These are phyloP conservation scores for Flexamia atlantica DNA, from an alignment of 2,888 invertebrate species.

Conservation along the genomic window DNA sequence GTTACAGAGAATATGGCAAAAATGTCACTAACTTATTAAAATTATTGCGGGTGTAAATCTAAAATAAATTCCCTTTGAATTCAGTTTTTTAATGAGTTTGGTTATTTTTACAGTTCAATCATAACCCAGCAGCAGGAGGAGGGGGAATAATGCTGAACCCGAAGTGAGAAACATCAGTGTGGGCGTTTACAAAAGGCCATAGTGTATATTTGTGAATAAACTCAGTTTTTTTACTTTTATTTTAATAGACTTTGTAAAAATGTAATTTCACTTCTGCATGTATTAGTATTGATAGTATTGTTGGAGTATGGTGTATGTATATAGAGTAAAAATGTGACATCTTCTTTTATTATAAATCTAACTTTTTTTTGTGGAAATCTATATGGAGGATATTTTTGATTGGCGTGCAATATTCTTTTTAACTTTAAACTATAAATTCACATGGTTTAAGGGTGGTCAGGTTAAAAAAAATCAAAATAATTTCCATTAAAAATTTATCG, in stretches of 20 bases:
- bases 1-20: too few relatives aligned
- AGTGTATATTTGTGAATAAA: slow-evolving; percentile 51
- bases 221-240: slow-evolving; percentile 45
- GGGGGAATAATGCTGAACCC: slow-evolving; percentile 50
- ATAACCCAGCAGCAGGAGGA: slow-evolving; percentile 23
- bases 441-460: too few relatives aligned
- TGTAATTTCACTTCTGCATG: slow-evolving; percentile 22
- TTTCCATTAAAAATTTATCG: too few relatives aligned
- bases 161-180: neutral
- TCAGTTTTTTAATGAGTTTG: neutral
- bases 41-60: too few relatives aligned
- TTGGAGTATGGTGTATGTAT: slow-evolving; percentile 15
- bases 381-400: neutral
- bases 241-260: slow-evolving; percentile 39
- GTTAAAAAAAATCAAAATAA: too few relatives aligned
- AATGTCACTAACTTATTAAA: too few relatives aligned
- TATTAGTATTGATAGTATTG: neutral
- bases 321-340: slow-evolving; percentile 3
- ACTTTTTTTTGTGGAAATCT: neutral
- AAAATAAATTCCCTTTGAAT: too few relatives aligned
- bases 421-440: too few relatives aligned
- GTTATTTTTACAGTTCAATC: slow-evolving; percentile 31
- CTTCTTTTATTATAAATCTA: neutral
- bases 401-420: too few relatives aligned
- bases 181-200: slow-evolving; percentile 27